These are phyloP conservation scores for Aproaerema taeniolella DNA, from an alignment of 2,888 invertebrate genomes.

Conservation along the genomic window DNA sequence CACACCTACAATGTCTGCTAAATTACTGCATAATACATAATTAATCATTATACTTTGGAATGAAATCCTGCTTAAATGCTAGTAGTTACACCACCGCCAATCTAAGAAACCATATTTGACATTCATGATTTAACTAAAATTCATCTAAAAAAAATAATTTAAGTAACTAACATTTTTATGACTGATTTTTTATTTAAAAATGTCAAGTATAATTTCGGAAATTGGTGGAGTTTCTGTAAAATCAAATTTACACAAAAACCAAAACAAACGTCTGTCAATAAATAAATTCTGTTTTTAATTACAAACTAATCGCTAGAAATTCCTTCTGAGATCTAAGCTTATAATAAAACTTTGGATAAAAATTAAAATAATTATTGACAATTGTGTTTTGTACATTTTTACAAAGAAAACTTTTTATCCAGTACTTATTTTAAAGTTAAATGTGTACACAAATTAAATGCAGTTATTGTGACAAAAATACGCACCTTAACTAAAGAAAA, in stretches of 20 bases:
- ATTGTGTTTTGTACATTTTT: slow-evolving; percentile 68
- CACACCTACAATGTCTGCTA: no score
- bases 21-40: no score
- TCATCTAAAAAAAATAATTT: no score
- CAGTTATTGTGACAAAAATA: slow-evolving; percentile 55
- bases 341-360: slow-evolving; percentile 74
- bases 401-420: slow-evolving; percentile 54
- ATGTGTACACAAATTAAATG: slow-evolving; percentile 45
- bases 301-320: slow-evolving; percentile 64
- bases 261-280: slow-evolving; percentile 53
- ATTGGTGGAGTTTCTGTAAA: slow-evolving; percentile 28
- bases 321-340: slow-evolving; percentile 74
- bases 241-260: slow-evolving; percentile 59
- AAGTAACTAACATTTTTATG: no score
- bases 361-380: slow-evolving; percentile 64
- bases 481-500: slow-evolving; percentile 46
- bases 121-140: no score
- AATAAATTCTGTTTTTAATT: slow-evolving; percentile 69
- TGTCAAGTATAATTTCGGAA: not conserved
- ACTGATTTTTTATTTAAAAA: no score
- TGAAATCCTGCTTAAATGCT: slow-evolving; percentile 60
- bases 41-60: slow-evolving; percentile 67
- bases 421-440: slow-evolving; percentile 23
- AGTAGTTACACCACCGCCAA: slow-evolving; percentile 25
- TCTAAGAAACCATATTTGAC: not conserved